Evolutionary conservation across 2,888 invertebrate genomes (phyloP).

Genomic region (Epicampocera succincta): DNA sequence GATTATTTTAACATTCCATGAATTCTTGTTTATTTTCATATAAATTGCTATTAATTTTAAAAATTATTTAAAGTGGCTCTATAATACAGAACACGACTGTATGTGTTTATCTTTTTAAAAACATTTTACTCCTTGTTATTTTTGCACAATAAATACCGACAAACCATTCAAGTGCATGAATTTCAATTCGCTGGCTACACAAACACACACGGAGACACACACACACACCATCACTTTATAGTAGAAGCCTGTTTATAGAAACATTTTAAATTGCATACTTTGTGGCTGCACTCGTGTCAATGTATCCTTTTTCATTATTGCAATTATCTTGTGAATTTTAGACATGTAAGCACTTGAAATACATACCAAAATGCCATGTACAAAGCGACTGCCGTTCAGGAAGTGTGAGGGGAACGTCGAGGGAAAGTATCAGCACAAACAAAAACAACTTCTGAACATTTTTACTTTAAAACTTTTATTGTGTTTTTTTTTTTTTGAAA

Average conservation of each 20-base stretch:
- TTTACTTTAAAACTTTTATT: constrained; percentile 39
- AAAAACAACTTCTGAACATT: constrained; percentile 39
- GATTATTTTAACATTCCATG: too few relatives aligned
- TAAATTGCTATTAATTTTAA: too few relatives aligned
- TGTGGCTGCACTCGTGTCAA: constrained; percentile 70
- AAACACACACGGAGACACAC: background rate
- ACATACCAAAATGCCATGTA: constrained; percentile 31
- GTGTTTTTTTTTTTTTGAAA: constrained; percentile 10
- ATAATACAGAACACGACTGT: constrained; percentile 10
- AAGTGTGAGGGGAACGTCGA: background rate
- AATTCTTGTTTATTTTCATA: too few relatives aligned
- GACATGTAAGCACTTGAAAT: constrained; percentile 65
- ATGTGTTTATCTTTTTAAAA: constrained; percentile 7
- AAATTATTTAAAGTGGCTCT: constrained; percentile 9
- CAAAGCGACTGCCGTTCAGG: background rate
- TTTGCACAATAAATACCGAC: constrained; percentile 42
- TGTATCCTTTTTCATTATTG: constrained; percentile 72
- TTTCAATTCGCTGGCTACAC: constrained; percentile 25
- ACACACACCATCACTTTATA: background rate
- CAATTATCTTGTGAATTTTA: constrained; percentile 71
- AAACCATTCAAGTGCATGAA: constrained; percentile 51
- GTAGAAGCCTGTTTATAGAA: constrained; percentile 18
- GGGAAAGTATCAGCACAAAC: constrained; percentile 12
- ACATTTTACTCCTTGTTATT: constrained; percentile 6
- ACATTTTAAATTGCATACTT: constrained; percentile 64